Base-by-base conservation (phyloP, 1,140 invertebrate species). In the Hylyphantes graminicola region DNA sequence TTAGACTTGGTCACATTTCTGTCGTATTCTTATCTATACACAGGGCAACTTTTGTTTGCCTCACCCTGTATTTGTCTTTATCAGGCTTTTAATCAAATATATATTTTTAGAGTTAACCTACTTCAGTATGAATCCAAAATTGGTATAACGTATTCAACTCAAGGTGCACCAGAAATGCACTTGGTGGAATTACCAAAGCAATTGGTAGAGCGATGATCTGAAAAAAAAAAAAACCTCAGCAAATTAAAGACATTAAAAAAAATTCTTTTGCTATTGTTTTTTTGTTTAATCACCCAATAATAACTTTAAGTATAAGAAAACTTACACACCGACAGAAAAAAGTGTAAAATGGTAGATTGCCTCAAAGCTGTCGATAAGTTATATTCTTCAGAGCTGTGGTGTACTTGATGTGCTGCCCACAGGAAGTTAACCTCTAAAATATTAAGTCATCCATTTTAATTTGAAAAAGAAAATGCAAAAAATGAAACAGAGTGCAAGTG, bases 341-440 rank as follows among this genome's bases (percentile, higher is more conserved):
- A 96, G 74, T 93, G 92, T 89, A 97, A 95, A 35, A 96, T 88
- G 0, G 94, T 87, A 0, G 95, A 96, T 89, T 98, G 96, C 51
- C 96, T 89, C 74, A 97, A 91, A 0, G 95, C 96, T 12, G 87
- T 79, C 35, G 70, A 17, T 87, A 98, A 91, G 90, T 98, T 98
- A 90, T 96, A 98, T 87, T 98, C 96, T 90, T 98, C 96, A n/a
- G 96, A 97, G 87, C 96, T 97, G 88, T 98, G 97, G 89, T 98
- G 97, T 0, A 97, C 96, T 91, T 98, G 96, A 90, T 98, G 97
- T 83, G 96, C 94, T 0, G 96, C 94, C 96, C 97, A 98, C 72
- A 98, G 91, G 84, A 98, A 93, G 89, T 97, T 96, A 13, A 97
- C 90, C 75, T 88, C 88, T 86, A 55, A 15, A 55, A 53, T 35